Evolutionary conservation across 64 coral and sea anemone genomes (phyloP).

Genomic region (Pachyseris speciosa): DNA sequence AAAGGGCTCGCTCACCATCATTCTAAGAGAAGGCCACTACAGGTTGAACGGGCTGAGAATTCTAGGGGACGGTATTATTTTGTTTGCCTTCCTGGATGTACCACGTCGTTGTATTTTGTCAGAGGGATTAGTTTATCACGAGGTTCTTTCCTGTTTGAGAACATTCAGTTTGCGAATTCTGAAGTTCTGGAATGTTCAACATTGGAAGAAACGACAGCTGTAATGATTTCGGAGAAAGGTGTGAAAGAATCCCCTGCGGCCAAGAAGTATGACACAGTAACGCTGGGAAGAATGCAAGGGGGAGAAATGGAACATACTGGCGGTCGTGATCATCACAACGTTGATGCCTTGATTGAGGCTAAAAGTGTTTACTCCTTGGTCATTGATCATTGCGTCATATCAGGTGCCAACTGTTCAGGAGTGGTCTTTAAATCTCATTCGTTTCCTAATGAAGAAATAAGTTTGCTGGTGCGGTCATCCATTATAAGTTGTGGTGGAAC

Average conservation of each 20-base stretch:
- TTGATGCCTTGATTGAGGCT: not conserved
- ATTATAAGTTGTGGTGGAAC: not conserved
- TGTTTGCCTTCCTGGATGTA: not conserved
- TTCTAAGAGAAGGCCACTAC: not conserved
- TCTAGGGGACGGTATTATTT: not conserved
- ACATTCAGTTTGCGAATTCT: not conserved
- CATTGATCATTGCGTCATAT: not conserved
- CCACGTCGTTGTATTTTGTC: not conserved
- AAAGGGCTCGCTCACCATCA: not conserved
- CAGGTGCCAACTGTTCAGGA: not conserved
- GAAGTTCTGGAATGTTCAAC: not conserved
- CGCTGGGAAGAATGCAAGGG: not conserved
- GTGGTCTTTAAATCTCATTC: not conserved
- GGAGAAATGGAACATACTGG: not conserved
- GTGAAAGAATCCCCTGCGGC: no score
- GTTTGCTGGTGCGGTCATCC: not conserved
- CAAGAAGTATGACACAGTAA: no score
- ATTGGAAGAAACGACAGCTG: not conserved
- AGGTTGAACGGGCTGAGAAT: not conserved
- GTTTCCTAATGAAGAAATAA: not conserved
- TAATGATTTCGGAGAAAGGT: no score
- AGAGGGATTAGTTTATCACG: not conserved
- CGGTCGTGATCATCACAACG: not conserved
- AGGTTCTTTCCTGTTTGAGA: not conserved
- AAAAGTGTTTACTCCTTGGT: not conserved